phyloP scores from a whole-genome alignment of 2,888 invertebrate genomes.

The Drosophila paucipuncta region DNA sequence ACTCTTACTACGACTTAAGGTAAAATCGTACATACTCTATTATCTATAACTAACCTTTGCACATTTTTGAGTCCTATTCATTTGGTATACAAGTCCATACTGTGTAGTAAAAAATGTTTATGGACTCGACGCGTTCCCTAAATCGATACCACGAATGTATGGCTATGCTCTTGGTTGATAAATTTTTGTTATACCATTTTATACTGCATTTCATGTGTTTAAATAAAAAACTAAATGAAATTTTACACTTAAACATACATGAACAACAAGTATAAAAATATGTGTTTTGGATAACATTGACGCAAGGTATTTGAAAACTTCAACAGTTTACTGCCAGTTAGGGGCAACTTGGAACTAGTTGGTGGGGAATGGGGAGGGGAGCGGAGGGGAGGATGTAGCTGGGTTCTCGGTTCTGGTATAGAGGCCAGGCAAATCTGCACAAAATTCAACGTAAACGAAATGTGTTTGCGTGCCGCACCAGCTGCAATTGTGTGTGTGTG shows the following conservation, averaged over 20 bases:
- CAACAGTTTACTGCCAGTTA: conserved; percentile 60
- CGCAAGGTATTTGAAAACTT: conserved; percentile 68
- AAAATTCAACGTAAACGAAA: conserved; percentile 78
- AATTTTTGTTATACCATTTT: conserved; percentile 24
- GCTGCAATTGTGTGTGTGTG: conserved; percentile 37
- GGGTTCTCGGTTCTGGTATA: conserved; percentile 13
- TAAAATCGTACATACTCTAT: not conserved
- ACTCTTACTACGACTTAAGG: not conserved
- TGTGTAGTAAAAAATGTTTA: conserved; percentile 9
- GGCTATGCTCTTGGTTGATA: conserved; percentile 3
- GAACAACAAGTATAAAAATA: conserved; percentile 48
- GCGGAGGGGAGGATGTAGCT: not conserved
- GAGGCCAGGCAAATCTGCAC: conserved; percentile 54
- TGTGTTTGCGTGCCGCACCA: conserved; percentile 71
- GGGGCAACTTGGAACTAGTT: not conserved
- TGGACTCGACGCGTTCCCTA: not conserved
- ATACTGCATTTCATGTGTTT: conserved; percentile 33
- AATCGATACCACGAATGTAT: conserved; percentile 1
- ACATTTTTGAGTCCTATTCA: not conserved
- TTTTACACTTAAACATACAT: conserved; percentile 58
- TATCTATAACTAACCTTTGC: not conserved
- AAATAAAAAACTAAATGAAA: conserved; percentile 54
- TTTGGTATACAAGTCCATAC: not conserved
- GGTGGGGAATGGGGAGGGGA: not conserved
- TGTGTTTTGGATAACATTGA: conserved; percentile 58